Base-by-base conservation (phyloP, 1,140 invertebrate genomes). In the Nebria ingens region DNA sequence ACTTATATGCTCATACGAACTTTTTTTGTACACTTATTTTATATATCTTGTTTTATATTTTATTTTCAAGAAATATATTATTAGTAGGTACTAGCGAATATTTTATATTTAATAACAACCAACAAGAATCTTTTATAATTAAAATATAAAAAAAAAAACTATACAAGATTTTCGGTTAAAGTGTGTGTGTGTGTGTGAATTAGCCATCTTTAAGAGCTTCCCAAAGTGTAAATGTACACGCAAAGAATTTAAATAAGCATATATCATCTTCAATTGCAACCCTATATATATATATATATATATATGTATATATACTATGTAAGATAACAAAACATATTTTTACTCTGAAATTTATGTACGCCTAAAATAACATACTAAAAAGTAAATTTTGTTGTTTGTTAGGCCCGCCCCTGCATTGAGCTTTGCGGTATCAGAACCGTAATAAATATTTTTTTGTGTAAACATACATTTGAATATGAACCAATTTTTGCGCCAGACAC, bases 1-100 rank as follows among this genome's bases (percentile, higher is more conserved):
- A 45, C 40, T 45, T 45, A 45, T 45, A 45, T 45, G 40, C 40
- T 45, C 40, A 45, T 45, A 45, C 40, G 40, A 45, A 17, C 3
- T 45, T 45, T 45, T 45, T 45, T 45, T 45, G 17, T 45, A 4
- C 6, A 17, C 6, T 17, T n/a, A n/a, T n/a, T n/a, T n/a, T n/a
- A n/a, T n/a, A n/a, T n/a, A n/a, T n/a, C n/a, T n/a, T n/a, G n/a
- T n/a, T n/a, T n/a, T n/a, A n/a, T n/a, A 45, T 45, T 45, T 45
- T 45, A 45, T 45, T 45, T 45, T 45, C 17, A 45, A 45, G 40
- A 45, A 12, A 45, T 45, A 45, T 12, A 45, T 45, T 45, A 45
- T n/a, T n/a, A n/a, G n/a, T n/a, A n/a, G n/a, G n/a, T 45, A 12
- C 40, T 45, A 17, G 40, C 40, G 40, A 45, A 45, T 45, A 45